Evolutionary conservation across 1,140 invertebrate genomes (phyloP).

Genomic region (Carposina sasakii): DNA sequence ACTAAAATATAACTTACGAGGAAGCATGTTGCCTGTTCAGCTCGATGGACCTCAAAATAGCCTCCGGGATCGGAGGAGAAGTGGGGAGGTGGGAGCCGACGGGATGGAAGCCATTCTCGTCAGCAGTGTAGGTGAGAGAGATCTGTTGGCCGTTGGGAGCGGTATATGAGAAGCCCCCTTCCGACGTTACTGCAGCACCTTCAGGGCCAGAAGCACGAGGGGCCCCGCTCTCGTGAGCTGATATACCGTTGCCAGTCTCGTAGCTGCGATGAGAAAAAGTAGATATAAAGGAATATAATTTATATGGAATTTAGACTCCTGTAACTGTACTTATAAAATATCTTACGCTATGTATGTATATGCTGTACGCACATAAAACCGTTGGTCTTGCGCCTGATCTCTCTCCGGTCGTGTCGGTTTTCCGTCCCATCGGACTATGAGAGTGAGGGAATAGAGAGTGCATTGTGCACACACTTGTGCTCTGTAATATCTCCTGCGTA

Average conservation of each 20-base stretch:
- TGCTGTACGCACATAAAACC: too few relatives aligned
- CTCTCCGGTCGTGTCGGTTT: too few relatives aligned
- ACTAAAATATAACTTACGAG: slow-evolving; percentile 43
- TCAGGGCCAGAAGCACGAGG: slow-evolving; percentile 76
- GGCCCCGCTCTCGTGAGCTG: slow-evolving; percentile 78
- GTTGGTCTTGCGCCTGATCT: too few relatives aligned
- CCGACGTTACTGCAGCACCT: slow-evolving; percentile 74
- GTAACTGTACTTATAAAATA: too few relatives aligned
- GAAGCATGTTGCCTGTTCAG: slow-evolving; percentile 53
- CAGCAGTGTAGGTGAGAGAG: slow-evolving; percentile 82
- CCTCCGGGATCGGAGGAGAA: slow-evolving; percentile 81
- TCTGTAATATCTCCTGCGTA: too few relatives aligned
- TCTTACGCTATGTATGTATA: too few relatives aligned
- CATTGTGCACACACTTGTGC: too few relatives aligned
- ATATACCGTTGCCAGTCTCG: slow-evolving; percentile 77
- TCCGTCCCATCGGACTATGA: too few relatives aligned
- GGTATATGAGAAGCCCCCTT: slow-evolving; percentile 82
- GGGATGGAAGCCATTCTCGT: slow-evolving; percentile 85
- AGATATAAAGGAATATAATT: too few relatives aligned
- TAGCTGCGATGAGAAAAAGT: slow-evolving; percentile 61
- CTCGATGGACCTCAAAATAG: slow-evolving; percentile 55
- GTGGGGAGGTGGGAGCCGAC: slow-evolving; percentile 84
- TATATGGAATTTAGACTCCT: too few relatives aligned
- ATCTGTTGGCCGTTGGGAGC: slow-evolving; percentile 82
- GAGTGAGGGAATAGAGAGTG: too few relatives aligned